Base-by-base conservation (phyloP, 1,140 invertebrate species). In the Coptotermes formosanus region DNA sequence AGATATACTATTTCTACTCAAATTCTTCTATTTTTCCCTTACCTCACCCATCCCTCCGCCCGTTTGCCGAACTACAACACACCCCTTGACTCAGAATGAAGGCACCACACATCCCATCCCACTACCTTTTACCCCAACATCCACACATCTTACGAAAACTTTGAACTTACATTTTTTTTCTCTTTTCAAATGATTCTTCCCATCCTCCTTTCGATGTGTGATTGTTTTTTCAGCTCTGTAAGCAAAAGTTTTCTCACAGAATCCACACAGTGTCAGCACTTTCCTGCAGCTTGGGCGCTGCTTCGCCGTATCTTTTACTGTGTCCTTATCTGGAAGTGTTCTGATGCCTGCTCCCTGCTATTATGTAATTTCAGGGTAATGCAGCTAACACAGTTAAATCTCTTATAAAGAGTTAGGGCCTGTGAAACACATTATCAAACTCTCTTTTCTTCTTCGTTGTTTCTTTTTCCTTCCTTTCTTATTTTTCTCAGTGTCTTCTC, bases 221-320 rank as follows among this genome's bases (percentile, higher is more conserved):
- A 75, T 75, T 75, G 64, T 75, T 75, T 75, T 75, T 75, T 75
- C 64, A 75, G 64, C 64, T 75, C 64, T 75, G 64, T 75, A 75
- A 75, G 64, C 64, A 75, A 30, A 75, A 75, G 25, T 75, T 75
- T 75, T 75, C 64, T 75, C n/a, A 55, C 64, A 75, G 64, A n/a
- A 75, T 55, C 52, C 19, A 55, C 52, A 55, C 52, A 16, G 64
- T 75, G 64, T 75, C 64, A 75, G 64, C 64, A 75, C 25, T 75
- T 75, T 75, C n/a, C 64, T 55, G 64, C 64, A 75, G 8, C 64
- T 12, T 14, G 64, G 64, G 38, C 0, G 64, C 64, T 75, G 25
- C 64, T 55, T 55, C 14, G 4, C 52, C 52, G 19, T 21, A 55
- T 55, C 52, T 55, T 55, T 55, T 55, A 55, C 14, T 55, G 52